Percentiles rank a stretch among this genome's conserved stretches.
These are phyloP conservation scores for Drosophila guanche DNA, from an alignment of 1,140 invertebrate genomes.

Conservation along the genomic window DNA sequence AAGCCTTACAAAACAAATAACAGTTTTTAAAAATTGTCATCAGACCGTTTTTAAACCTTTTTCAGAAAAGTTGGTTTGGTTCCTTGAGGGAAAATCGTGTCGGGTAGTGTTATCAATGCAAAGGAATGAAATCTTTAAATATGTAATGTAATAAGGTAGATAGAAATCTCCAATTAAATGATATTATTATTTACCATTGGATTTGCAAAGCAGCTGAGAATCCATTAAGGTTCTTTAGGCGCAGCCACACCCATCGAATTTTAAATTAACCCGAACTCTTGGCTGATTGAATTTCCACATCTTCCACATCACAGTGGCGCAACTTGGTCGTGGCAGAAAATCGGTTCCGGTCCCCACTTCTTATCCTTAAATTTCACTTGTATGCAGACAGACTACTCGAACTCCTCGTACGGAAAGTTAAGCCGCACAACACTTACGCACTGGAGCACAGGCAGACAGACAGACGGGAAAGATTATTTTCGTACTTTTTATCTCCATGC, in stretches of 20 bases:
- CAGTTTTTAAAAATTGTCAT: too few species aligned
- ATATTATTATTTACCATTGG: not conserved
- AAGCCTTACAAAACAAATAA: too few species aligned
- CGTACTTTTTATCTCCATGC: slow-evolving; percentile 53
- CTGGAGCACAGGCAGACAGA: slow-evolving; percentile 7
- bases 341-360: slow-evolving; percentile 16
- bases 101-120: too few species aligned
- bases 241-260: slow-evolving; percentile 19
- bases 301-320: slow-evolving; percentile 3
- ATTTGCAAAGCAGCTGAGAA: slow-evolving; percentile 21
- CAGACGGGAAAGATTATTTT: slow-evolving; percentile 44
- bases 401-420: slow-evolving; percentile 35
- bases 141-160: too few species aligned
- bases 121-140: too few species aligned
- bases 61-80: too few species aligned
- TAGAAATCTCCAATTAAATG: too few species aligned
- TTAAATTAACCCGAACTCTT: slow-evolving; percentile 53
- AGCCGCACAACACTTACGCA: slow-evolving; percentile 20
- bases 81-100: too few species aligned
- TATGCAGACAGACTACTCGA: slow-evolving; percentile 39
- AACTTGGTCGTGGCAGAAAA: slow-evolving; percentile 43
- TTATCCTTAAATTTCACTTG: slow-evolving; percentile 48
- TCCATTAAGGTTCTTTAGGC: slow-evolving; percentile 40
- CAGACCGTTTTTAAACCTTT: too few species aligned
- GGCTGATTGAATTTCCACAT: slow-evolving; percentile 45